Evolutionary conservation across 2,113 vertebrate species (phyloP).

Genomic region (Pithys albifrons): DNA sequence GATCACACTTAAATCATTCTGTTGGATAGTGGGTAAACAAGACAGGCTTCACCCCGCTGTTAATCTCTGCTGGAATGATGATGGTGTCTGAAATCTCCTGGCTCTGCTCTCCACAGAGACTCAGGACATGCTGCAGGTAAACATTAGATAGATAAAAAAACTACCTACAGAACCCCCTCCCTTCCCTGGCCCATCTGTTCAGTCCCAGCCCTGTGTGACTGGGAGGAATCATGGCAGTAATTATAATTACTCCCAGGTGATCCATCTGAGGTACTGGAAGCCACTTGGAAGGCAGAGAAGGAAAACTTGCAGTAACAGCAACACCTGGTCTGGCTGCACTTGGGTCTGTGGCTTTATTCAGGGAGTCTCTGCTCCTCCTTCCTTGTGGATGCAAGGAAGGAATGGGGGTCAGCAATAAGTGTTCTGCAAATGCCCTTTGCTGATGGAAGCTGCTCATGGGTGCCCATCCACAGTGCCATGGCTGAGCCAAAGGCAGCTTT

Average conservation of each 20-base stretch:
- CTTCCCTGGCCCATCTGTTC: slow-evolving; percentile 18
- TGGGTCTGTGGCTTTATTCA: not conserved
- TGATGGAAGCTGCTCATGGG: accelerated
- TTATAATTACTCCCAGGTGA: not conserved
- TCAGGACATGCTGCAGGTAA: not conserved
- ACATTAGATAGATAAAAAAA: not conserved
- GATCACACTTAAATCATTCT: not conserved
- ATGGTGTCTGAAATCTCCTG: not conserved
- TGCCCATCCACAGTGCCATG: not conserved
- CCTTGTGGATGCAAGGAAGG: not conserved
- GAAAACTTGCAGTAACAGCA: not conserved
- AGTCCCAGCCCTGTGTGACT: not conserved
- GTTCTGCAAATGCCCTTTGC: not conserved
- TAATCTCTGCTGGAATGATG: not conserved
- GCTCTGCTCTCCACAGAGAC: not conserved
- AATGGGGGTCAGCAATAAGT: not conserved
- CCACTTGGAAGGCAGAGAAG: slow-evolving; percentile 4
- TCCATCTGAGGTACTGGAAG: not conserved
- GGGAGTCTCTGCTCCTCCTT: not conserved
- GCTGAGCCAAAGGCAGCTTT: not conserved
- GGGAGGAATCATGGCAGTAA: not conserved
- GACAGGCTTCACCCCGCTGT: not conserved
- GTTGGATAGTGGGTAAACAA: not conserved
- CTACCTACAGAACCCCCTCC: not conserved
- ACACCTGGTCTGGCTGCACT: not conserved